These are phyloP conservation scores for Phymastichus coffea DNA, from an alignment of 1,140 invertebrate species.

Conservation along the genomic window DNA sequence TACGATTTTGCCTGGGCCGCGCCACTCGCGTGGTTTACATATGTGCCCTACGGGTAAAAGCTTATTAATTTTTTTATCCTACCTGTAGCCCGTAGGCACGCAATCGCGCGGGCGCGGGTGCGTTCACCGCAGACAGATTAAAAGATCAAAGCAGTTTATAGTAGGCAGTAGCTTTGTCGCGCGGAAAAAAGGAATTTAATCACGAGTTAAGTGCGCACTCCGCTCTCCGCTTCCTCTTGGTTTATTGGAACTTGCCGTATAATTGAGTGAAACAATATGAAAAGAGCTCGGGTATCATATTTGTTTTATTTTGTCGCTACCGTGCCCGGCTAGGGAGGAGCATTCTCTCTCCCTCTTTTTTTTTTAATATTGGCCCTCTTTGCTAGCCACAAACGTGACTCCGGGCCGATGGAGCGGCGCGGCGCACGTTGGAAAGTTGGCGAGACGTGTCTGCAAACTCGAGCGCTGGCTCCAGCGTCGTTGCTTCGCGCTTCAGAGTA, in stretches of 20 bases:
- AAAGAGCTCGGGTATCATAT: no score
- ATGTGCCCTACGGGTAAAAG: constrained; percentile 4
- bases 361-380: constrained; percentile 20
- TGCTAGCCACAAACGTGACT: constrained; percentile 7
- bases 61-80: constrained; percentile 26
- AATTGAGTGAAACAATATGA: no score
- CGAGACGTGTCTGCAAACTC: constrained; percentile 7
- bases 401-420: not conserved
- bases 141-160: constrained; percentile 29
- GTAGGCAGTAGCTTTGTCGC: not conserved
- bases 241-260: no score
- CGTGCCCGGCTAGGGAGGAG: no score
- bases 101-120: not conserved
- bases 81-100: not conserved
- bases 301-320: no score
- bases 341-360: not conserved
- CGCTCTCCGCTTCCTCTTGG: no score
- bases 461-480: not conserved
- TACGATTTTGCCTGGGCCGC: no score
- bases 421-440: constrained; percentile 6
- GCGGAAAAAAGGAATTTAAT: constrained; percentile 18
- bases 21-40: no score
- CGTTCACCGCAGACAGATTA: constrained; percentile 16
- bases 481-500: not conserved
- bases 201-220: constrained; percentile 20